These are phyloP conservation scores for Thereva nobilitata DNA, from an alignment of 2,888 invertebrate genomes.

Conservation along the genomic window DNA sequence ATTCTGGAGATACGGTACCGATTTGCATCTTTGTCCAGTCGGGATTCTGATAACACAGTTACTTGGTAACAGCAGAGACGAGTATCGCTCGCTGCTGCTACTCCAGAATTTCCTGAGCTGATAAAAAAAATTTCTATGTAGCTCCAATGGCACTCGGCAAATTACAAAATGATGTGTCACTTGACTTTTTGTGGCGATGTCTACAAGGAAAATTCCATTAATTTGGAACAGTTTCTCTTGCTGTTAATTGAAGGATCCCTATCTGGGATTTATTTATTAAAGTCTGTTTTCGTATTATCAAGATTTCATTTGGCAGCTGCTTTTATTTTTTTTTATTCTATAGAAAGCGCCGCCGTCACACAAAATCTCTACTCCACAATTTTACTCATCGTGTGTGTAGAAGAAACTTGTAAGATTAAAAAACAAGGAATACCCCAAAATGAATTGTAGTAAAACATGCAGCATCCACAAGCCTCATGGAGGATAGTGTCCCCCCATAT, in stretches of 20 bases:
- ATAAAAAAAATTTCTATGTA: constrained; percentile 3
- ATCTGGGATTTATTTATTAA: neutral
- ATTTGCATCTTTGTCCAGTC: neutral
- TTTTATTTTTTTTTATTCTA: too few species aligned
- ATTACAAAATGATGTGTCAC: constrained; percentile 35
- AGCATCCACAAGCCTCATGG: too few species aligned
- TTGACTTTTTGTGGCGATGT: constrained; percentile 21
- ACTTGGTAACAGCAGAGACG: too few species aligned
- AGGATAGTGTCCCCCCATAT: too few species aligned
- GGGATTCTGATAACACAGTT: neutral
- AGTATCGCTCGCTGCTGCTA: too few species aligned
- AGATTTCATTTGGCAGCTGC: too few species aligned
- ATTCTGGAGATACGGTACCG: constrained; percentile 15
- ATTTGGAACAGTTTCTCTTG: neutral
- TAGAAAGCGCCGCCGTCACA: too few species aligned
- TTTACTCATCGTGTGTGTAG: too few species aligned
- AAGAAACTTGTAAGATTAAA: too few species aligned
- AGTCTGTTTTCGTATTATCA: neutral
- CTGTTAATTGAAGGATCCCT: neutral
- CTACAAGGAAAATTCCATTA: constrained; percentile 14
- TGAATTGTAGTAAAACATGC: too few species aligned
- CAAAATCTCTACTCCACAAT: too few species aligned
- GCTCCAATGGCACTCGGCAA: neutral
- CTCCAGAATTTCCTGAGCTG: neutral
- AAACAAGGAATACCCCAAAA: too few species aligned